Base-by-base conservation (phyloP, 2,888 invertebrate species). In the Anodontia alba region DNA sequence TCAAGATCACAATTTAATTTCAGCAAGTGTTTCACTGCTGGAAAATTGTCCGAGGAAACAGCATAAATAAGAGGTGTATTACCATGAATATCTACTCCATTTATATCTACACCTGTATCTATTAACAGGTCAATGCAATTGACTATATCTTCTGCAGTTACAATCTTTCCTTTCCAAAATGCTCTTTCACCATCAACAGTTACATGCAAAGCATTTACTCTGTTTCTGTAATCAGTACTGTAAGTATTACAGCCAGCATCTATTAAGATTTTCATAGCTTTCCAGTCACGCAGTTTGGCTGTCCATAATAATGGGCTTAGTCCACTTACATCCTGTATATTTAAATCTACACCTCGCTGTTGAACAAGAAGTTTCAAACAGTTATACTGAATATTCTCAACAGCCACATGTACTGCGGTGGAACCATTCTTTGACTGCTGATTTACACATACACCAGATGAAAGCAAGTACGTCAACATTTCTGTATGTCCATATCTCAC, bases 351-450 rank as follows among this genome's bases (percentile, higher is more conserved):
- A 3, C 83, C 81, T 42, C 68, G 72, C n/a, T 78, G 80, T n/a
- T 66, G 62, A 12, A 81, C 84, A 10, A 87, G 77, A 10, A 80
- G 49, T 36, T 80, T 49, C 20, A 84, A 38, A 77, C 81, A 84
- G 0, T 83, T 71, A 46, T 73, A 74, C 68, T 84, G 75, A n/a
- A 69, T 66, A 51, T 83, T 81, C 43, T 83, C 81, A 10, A 84
- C 84, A 0, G 84, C 87, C 42, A 87, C 78, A 62, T 87, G 87
- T 23, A 87, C 33, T 15, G 84, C 84, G n/a, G 84, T 84, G 1
- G 81, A 75, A 17, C 87, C 87, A 66, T 80, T 84, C 43, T 73
- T 75, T 67, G 81, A 83, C 72, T 84, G 84, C 29, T 83, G 79
- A 68, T 87, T 87, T 2, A 84, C 67, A 66, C 75, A 43, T 0